Evolutionary conservation across 2,888 invertebrate genomes (phyloP), one percentile per base, ranked within the genome.

Genomic region (Bembecia ichneumoniformis): DNA sequence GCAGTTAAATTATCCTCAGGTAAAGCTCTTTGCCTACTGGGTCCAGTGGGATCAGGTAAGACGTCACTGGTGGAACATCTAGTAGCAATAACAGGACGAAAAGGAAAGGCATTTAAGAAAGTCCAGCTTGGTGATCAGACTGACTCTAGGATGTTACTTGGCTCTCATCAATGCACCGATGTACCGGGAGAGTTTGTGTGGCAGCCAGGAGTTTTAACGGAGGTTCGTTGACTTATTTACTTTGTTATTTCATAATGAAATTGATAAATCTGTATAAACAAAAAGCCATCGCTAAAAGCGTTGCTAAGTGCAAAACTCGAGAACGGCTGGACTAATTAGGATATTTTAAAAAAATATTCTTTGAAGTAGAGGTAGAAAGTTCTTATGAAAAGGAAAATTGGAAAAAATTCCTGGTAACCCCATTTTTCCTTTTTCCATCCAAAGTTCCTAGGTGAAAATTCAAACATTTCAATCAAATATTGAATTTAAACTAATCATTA

Each of bases 131-230:
- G 98, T 4, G 98, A 99, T 79, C 97, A 99, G 80, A 97, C 97
- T 1, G 99, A 99, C 74, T 94, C 97, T 49, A 95, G 98, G 80
- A 96, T 96, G 90, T 79, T 99, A 49, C 83, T 99, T 7, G 99
- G 99, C 0, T 93, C 94, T 0, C 97, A 97, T 74, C 90, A 95
- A 58, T 99, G 98, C 70, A 98, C 99, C 0, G 98, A 98, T 71
- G 90, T 98, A 47, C 98, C 98, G 0, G 99, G 99, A 11, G 97
- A 99, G 79, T 99, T 99, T 86, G 84, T 96, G 15, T 99, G 99
- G 99, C 91, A 95, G 60, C 94, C 98, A 1, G 98, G 98, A n/a
- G 93, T 96, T 47, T 80, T 99, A 49, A 96, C 97, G 3, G 95
- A 91, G 88, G 93, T 90, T 63, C 57, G 71, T 62, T 28, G 9